phyloP scores from a whole-genome alignment of 2,113 vertebrate genomes.

The Columba janthina region DNA sequence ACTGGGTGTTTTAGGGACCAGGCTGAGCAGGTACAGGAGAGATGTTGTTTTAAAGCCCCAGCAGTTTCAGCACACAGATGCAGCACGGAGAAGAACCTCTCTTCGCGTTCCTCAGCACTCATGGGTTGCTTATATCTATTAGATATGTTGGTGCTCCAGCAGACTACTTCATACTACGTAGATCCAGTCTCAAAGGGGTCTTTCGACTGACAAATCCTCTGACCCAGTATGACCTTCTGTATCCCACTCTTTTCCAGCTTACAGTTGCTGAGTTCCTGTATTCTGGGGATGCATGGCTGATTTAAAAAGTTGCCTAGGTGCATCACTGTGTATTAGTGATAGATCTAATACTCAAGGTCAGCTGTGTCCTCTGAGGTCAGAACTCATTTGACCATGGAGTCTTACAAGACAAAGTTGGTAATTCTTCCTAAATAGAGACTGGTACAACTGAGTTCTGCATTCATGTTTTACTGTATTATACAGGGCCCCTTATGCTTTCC shows the following conservation, averaged over 20 bases:
- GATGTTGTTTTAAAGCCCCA: neutral
- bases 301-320: neutral
- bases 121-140: neutral
- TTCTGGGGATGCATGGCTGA: neutral
- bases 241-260: neutral
- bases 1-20: neutral
- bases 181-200: neutral
- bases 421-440: neutral
- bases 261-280: rapidly evolving
- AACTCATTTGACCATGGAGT: neutral
- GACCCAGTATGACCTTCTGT: neutral
- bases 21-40: neutral
- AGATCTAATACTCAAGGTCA: neutral
- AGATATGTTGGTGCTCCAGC: neutral
- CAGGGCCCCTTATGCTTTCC: neutral
- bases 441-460: neutral
- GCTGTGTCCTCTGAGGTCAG: neutral
- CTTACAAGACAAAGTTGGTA: neutral
- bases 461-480: neutral
- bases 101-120: neutral
- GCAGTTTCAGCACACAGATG: neutral
- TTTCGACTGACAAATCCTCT: neutral
- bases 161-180: rapidly evolving
- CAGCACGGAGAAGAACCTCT: neutral
- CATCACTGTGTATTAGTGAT: neutral